Base-by-base conservation (phyloP, 2,113 vertebrate genomes). In the Regulus satrapa region DNA sequence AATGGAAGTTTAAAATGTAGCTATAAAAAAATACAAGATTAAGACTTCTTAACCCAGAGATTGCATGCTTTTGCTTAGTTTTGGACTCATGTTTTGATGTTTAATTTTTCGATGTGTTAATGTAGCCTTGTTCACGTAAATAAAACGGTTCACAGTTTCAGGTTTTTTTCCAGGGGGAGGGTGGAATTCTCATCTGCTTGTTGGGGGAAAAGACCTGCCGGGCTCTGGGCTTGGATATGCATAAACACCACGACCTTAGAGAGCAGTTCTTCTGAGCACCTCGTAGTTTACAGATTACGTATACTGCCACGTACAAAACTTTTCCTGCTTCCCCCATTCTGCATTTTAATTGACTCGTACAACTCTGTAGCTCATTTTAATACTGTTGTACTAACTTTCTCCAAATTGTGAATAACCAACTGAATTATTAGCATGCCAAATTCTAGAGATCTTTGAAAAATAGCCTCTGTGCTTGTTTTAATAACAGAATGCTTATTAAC, bases 1-100 rank as follows among this genome's bases (percentile, higher is more conserved):
- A 89, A 94, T 34, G 90, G 85, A 93, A 96, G 92, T 68, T 87
- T 36, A 83, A 94, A 88, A 95, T 61, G 67, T 96, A 96, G 93
- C 52, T 91, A 67, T 89, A 86, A 91, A 86, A 91, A 77, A 94
- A 56, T 20, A 85, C 19, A 62, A 2, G 25, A 88, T 93, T 92
- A 89, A 94, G 85, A 66, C 66, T 36, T 95, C 96, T 97, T 97
- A 97, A 96, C 92, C 73, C 74, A 41, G 96, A 98, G 94, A 97
- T 94, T 98, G 98, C 98, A 98, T 99, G 98, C 98, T 99, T 98
- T 98, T 97, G 96, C 97, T 97, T 94, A 97, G 97, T 97, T 98
- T 98, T 97, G 97, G 95, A 97, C 98, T 98, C 95, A 97, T 95
- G 97, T 97, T 98, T 98, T 98, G 97, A 89, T 98, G 98, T 98